Evolutionary conservation across 1,140 invertebrate genomes (phyloP).

Genomic region (Sycophaga agraensis): DNA sequence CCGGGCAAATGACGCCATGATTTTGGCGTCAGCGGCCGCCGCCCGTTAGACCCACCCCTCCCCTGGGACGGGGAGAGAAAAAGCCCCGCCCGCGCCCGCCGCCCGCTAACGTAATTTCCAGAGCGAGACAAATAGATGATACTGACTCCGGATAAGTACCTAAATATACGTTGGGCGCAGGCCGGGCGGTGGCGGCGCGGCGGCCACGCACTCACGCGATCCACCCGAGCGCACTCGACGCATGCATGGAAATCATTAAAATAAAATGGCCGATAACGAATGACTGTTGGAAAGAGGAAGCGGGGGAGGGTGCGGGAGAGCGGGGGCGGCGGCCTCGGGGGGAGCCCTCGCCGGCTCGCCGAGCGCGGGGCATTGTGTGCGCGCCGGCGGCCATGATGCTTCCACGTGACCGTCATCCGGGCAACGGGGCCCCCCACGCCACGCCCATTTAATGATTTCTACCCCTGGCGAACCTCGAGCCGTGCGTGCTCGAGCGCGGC

Average conservation of each 20-base stretch:
- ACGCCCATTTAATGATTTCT: conserved; percentile 61
- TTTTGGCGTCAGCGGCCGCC: too few relatives aligned
- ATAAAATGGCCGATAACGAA: conserved; percentile 61
- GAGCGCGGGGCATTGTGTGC: not conserved
- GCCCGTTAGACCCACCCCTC: too few relatives aligned
- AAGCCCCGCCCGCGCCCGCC: not conserved
- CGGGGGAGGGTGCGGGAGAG: conserved; percentile 1
- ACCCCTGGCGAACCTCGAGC: conserved; percentile 56
- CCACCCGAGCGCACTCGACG: conserved; percentile 52
- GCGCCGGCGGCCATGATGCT: conserved; percentile 53
- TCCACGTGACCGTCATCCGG: conserved; percentile 61
- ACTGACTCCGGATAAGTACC: conserved; percentile 19
- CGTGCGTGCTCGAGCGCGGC: too few relatives aligned
- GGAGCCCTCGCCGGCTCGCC: too few relatives aligned
- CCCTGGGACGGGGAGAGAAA: too few relatives aligned
- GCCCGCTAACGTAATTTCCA: conserved; percentile 15
- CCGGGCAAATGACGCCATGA: not conserved
- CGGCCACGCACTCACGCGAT: conserved; percentile 33
- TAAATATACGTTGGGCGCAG: conserved; percentile 34
- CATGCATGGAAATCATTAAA: conserved; percentile 61
- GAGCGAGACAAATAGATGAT: conserved; percentile 16
- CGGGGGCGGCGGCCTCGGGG: not conserved
- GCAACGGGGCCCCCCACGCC: conserved; percentile 52
- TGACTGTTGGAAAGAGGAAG: conserved; percentile 56
- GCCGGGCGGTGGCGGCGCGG: conserved; percentile 34